Evolutionary conservation across 2,113 vertebrate species (phyloP).

Genomic region (Echinops telfairi): DNA sequence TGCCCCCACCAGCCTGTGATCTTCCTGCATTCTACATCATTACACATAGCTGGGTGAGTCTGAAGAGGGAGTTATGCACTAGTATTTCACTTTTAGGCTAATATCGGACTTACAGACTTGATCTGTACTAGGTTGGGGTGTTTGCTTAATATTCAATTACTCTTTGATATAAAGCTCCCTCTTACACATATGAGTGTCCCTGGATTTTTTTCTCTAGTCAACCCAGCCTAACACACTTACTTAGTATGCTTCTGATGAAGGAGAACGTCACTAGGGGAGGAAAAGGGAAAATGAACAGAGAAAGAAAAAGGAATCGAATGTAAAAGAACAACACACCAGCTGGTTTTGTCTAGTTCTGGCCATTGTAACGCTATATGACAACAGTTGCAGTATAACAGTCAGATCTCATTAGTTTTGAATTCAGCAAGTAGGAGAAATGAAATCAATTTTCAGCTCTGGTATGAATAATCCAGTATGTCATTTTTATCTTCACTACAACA

Average conservation of each 20-base stretch:
- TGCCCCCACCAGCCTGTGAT: too few relatives aligned
- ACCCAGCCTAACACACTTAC: background rate
- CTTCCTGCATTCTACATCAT: too few relatives aligned
- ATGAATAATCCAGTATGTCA: constrained; percentile 59
- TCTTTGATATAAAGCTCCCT: too few relatives aligned
- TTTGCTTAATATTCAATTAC: too few relatives aligned
- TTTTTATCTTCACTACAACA: constrained; percentile 49
- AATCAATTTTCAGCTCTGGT: constrained; percentile 57
- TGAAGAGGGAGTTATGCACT: too few relatives aligned
- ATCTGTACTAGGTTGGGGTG: too few relatives aligned
- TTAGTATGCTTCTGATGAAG: background rate
- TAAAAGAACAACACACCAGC: background rate
- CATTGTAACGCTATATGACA: background rate
- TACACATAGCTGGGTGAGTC: too few relatives aligned
- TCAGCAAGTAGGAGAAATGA: constrained; percentile 60
- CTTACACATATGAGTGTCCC: too few relatives aligned
- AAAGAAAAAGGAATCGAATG: constrained; percentile 25
- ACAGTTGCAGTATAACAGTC: background rate
- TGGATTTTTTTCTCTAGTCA: too few relatives aligned
- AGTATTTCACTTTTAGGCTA: too few relatives aligned
- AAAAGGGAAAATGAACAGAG: constrained; percentile 12
- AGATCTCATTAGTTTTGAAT: constrained; percentile 67
- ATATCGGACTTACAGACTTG: too few relatives aligned
- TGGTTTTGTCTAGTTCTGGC: background rate
- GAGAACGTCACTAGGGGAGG: background rate